Base-by-base conservation (phyloP, 1,140 invertebrate genomes). In the Chrysopa pallens region DNA sequence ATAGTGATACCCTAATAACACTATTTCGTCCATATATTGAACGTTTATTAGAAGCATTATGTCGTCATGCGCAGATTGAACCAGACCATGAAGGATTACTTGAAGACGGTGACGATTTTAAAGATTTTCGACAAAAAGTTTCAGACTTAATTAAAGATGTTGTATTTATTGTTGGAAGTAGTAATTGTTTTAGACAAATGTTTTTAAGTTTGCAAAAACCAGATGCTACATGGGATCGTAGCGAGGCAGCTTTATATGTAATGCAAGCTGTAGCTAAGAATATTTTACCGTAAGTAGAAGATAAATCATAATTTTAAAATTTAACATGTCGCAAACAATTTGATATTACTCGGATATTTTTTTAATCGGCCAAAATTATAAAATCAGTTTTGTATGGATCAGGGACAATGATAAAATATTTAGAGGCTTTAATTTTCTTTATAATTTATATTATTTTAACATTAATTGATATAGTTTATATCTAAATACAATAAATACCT, bases 221-320 rank as follows among this genome's bases (percentile, higher is more conserved):
- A 14, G 62, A 72, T 28, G 72, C 75, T 0, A 79, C 80, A 0
- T 98, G 94, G 93, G 87, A 95, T 51, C 73, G 80, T 13, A 85
- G 81, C 4, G 94, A 98, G 65, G 84, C 94, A n/a, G 83, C 89
- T 0, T 66, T 98, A 0, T 98, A 91, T 64, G 76, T 98, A 6
- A 95, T 98, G 86, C 81, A 89, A 57, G 79, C 90, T 43, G 85
- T 96, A 1, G 90, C 90, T 4, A 93, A 92, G 67, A 94, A 93
- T 64, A 84, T 97, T 57, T 58, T 94, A 52, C 89, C 90, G 91
- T 96, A 68, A 81, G 86, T 81, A 43, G 11, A 12, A 11, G 33
- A 12, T 11, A 11, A 11, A 12, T 9, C 5, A 35, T 35, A 9
- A 35, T 6, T 4, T 11, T 35, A 35, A 11, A 11, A 12, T 35